Evolutionary conservation across 2,888 invertebrate genomes (phyloP).

Genomic region (Periphyllus acericola): DNA sequence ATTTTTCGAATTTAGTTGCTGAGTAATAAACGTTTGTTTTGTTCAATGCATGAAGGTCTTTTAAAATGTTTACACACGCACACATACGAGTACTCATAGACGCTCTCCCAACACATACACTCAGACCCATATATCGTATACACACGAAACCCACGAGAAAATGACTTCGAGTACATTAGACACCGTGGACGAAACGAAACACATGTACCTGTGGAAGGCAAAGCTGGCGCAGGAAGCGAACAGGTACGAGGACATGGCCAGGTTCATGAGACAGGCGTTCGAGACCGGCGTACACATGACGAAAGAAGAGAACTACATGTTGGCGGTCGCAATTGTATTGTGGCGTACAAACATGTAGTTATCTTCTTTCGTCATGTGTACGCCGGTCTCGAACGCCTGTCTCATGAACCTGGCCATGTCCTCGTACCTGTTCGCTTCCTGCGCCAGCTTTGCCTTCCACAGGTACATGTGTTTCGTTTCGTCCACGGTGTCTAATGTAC

Average conservation of each 20-base stretch:
- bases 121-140: not conserved
- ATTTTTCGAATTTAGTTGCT: too few species aligned
- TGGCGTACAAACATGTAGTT: slow-evolving; percentile 43
- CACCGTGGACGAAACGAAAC: not conserved
- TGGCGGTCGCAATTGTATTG: too few species aligned
- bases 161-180: not conserved
- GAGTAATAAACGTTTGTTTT: not conserved
- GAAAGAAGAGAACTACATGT: slow-evolving; percentile 36
- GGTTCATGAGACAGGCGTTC: not conserved
- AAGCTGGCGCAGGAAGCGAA: slow-evolving; percentile 42
- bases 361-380: slow-evolving; percentile 21
- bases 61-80: too few species aligned
- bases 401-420: slow-evolving; percentile 36
- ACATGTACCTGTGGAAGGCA: slow-evolving; percentile 35
- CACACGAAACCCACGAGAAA: not conserved
- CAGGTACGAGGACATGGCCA: slow-evolving; percentile 44
- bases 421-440: slow-evolving; percentile 31
- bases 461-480: not conserved
- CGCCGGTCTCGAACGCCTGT: not conserved
- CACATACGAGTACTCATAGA: not conserved
- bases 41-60: too few species aligned
- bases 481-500: not conserved
- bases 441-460: slow-evolving; percentile 50
- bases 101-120: too few species aligned
- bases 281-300: slow-evolving; percentile 19